Percentiles rank a stretch among this genome's conserved stretches.
These are phyloP conservation scores for Spea bombifrons DNA, from an alignment of 2,113 vertebrate genomes.

Conservation along the genomic window DNA sequence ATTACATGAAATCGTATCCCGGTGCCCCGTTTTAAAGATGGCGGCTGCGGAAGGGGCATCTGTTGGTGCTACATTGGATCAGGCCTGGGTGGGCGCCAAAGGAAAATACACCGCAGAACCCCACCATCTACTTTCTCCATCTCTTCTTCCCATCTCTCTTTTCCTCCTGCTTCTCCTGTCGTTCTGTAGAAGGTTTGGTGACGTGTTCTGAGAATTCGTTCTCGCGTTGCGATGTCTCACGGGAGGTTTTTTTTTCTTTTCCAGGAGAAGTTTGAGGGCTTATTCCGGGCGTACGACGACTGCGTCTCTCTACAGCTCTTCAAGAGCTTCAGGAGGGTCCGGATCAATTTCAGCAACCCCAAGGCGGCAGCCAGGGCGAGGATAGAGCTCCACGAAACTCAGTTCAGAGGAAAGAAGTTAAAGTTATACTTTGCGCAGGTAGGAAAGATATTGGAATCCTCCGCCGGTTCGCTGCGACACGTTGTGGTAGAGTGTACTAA, in stretches of 20 bases:
- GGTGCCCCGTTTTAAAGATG: too few relatives aligned
- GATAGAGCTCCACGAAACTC: conserved; percentile 86
- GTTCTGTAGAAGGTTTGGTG: too few relatives aligned
- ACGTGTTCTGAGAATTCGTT: not conserved
- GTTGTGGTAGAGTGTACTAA: too few relatives aligned
- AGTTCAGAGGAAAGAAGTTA: conserved; percentile 82
- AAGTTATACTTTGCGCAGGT: conserved; percentile 87
- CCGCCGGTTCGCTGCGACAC: too few relatives aligned
- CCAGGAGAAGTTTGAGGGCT: conserved; percentile 81
- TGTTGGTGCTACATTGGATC: too few relatives aligned
- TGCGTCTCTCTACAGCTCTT: conserved; percentile 82
- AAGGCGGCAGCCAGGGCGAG: conserved; percentile 80
- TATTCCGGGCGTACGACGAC: conserved; percentile 79
- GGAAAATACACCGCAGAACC: too few relatives aligned
- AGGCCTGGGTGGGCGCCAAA: too few relatives aligned
- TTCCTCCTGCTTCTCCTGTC: not conserved
- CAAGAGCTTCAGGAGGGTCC: conserved; percentile 83
- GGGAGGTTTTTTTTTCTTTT: conserved; percentile 47
- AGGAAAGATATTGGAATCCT: conserved; percentile 25
- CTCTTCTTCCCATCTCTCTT: not conserved
- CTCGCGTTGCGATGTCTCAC: not conserved
- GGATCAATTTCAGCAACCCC: conserved; percentile 81
- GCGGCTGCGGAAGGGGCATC: too few relatives aligned
- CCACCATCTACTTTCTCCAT: not conserved
- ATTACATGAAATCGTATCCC: too few relatives aligned